Conservation (phyloP, 2,888 invertebrate species). For the Anoncus sp. region DNA sequence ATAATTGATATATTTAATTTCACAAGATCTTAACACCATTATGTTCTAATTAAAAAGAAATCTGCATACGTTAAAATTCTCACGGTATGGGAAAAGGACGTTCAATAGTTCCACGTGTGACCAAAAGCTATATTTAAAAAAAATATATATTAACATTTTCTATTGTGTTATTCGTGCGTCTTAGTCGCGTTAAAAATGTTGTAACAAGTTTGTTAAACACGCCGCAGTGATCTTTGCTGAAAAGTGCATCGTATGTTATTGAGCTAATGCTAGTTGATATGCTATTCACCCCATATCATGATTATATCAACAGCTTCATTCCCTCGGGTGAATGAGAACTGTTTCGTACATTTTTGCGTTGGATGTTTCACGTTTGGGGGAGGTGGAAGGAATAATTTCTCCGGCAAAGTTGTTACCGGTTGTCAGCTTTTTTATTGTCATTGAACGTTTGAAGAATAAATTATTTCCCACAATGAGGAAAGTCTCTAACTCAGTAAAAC, state of each 20-base stretch:
- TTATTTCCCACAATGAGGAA: no score
- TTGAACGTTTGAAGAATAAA: no score
- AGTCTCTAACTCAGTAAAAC: no score
- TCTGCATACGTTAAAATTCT: not conserved
- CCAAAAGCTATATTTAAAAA: not conserved
- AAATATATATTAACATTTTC: slow-evolving; percentile 2
- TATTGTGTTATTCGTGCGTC: not conserved
- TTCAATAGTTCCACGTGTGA: not conserved
- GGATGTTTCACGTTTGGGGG: slow-evolving; percentile 12
- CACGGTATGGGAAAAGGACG: not conserved
- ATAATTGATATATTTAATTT: no score
- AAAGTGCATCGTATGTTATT: not conserved
- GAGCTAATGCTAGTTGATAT: not conserved
- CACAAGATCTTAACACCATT: not conserved
- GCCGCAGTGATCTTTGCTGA: slow-evolving; percentile 5
- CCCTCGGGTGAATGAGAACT: slow-evolving; percentile 4
- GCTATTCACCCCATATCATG: slow-evolving; percentile 6
- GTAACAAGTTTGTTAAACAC: slow-evolving; percentile 1
- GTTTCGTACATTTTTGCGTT: slow-evolving; percentile 8
- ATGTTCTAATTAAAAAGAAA: not conserved
- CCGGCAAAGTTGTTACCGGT: no score
- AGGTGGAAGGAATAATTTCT: not conserved
- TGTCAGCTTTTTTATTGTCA: no score
- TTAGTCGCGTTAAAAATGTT: not conserved
- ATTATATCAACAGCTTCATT: slow-evolving; percentile 15